Percentiles rank a stretch among this genome's conserved stretches.
phyloP scores from a whole-genome alignment of 2,797 vertebrate genomes.

The Pangasius larnaudii region DNA sequence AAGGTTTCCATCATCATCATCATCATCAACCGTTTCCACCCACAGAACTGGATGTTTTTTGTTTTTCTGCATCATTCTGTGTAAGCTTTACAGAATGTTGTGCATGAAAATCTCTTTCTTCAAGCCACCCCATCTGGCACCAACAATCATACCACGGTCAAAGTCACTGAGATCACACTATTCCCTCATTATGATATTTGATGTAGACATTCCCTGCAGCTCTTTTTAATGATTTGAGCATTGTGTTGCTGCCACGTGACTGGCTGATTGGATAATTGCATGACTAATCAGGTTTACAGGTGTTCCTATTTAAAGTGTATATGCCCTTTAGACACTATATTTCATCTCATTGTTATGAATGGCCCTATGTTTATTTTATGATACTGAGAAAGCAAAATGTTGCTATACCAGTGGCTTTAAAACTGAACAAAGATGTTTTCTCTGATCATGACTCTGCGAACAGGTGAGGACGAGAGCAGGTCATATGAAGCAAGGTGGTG shows the following conservation, averaged over 20 bases:
- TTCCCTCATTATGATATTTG: neutral
- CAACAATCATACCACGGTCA: neutral
- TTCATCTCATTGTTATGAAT: neutral
- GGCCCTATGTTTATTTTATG: neutral
- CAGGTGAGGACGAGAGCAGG: no score
- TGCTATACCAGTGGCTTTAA: neutral
- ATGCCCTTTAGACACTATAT: neutral
- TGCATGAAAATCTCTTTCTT: neutral
- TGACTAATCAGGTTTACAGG: neutral
- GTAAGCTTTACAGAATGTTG: neutral
- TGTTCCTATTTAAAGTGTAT: neutral
- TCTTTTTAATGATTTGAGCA: neutral
- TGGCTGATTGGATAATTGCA: neutral
- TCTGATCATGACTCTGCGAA: no score
- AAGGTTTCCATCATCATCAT: neutral
- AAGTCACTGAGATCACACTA: neutral
- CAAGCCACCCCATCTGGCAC: neutral
- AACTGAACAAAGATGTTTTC: neutral
- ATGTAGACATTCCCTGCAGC: neutral
- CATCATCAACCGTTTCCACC: neutral
- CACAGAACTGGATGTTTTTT: neutral
- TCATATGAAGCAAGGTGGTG: no score
- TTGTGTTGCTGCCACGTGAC: neutral
- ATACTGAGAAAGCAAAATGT: neutral
- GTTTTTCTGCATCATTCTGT: neutral